These are phyloP conservation scores for Pseudomyrmex gracilis DNA, from an alignment of 1,140 invertebrate species.

Conservation along the genomic window DNA sequence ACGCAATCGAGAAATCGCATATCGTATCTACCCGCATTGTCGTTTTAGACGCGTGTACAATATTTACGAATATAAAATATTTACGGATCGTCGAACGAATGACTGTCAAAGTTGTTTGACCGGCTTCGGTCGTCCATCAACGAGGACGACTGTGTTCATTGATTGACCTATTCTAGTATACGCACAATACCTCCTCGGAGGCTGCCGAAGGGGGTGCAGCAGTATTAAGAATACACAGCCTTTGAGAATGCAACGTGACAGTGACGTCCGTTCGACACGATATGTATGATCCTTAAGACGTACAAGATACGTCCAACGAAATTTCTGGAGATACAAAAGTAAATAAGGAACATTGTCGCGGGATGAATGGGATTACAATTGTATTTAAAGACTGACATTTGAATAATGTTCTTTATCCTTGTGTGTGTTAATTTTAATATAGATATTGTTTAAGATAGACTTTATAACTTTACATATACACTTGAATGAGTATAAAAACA, in stretches of 20 bases:
- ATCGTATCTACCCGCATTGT: neutral
- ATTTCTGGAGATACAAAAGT: neutral
- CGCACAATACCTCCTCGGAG: conserved; percentile 19
- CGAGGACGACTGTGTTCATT: neutral
- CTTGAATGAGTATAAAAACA: neutral
- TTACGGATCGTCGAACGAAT: neutral
- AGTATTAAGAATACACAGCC: conserved; percentile 26
- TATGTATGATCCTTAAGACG: conserved; percentile 3
- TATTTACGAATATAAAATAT: conserved; percentile 41
- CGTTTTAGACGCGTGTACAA: conserved; percentile 11
- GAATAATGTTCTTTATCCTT: neutral
- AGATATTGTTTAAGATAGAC: neutral
- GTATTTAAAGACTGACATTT: neutral
- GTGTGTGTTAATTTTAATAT: neutral
- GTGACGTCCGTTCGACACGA: neutral
- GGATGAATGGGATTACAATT: neutral
- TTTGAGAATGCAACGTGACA: conserved; percentile 30
- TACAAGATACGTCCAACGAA: conserved; percentile 42
- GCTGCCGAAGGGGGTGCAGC: conserved; percentile 17
- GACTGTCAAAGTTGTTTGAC: conserved; percentile 20
- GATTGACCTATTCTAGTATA: conserved; percentile 36
- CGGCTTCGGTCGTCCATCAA: conserved; percentile 50
- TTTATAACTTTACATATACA: too few species aligned
- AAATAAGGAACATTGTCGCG: neutral
- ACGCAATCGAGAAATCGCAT: neutral